Evolutionary conservation across 2,888 invertebrate species (phyloP), one percentile per base, ranked within the genome.

Genomic region (Acronicta aceris): DNA sequence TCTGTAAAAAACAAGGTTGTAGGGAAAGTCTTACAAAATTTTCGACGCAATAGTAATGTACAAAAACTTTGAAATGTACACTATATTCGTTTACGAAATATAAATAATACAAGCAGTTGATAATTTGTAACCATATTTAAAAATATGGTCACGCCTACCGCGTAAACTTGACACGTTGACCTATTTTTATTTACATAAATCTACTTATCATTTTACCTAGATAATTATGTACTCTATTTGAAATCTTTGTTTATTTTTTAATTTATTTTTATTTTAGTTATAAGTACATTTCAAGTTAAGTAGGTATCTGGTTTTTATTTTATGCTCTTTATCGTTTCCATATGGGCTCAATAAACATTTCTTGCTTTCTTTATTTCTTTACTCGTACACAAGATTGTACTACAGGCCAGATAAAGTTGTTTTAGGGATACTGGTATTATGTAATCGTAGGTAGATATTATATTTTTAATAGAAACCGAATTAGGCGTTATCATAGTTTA

Each of bases 171-270:
- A 40, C 56, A 25, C 16, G 15, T 8, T 67, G 49, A 53, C 65
- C 65, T 40, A 65, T 50, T 67, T 67, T 53, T 25, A 40, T 40
- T 57, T 49, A 13, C 52, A 52, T 38, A 0, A n/a, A 30, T 30
- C 13, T 8, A 45, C 21, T n/a, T 38, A 15, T 27, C 13, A 21
- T n/a, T n/a, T n/a, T n/a, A n/a, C n/a, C n/a, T n/a, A n/a, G n/a
- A n/a, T n/a, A n/a, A n/a, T n/a, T n/a, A n/a, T n/a, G n/a, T n/a
- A n/a, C n/a, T n/a, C n/a, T n/a, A n/a, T n/a, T n/a, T n/a, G n/a
- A n/a, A n/a, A n/a, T n/a, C n/a, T n/a, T n/a, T n/a, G n/a, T n/a
- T n/a, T n/a, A n/a, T n/a, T n/a, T n/a, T n/a, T n/a, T n/a, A n/a
- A n/a, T n/a, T n/a, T n/a, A n/a, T n/a, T n/a, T n/a, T n/a, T n/a